phyloP scores from a whole-genome alignment of 2,113 vertebrate species.

The Pipra filicauda region DNA sequence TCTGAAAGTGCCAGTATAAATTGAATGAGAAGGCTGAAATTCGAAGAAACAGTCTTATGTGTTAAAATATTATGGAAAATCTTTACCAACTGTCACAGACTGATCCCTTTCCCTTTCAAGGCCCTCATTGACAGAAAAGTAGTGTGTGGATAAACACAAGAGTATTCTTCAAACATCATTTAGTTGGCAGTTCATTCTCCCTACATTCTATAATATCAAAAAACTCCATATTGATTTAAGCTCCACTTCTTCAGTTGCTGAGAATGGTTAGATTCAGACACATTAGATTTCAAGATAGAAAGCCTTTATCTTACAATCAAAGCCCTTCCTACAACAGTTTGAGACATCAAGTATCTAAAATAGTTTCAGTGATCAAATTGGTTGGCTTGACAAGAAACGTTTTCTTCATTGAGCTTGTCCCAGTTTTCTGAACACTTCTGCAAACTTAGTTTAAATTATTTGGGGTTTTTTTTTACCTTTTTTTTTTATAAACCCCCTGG shows the following conservation, averaged over 20 bases:
- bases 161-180: constrained; percentile 30
- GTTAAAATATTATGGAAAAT: constrained; percentile 31
- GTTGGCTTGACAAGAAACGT: neutral
- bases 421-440: neutral
- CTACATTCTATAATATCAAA: neutral
- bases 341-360: neutral
- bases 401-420: neutral
- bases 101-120: neutral
- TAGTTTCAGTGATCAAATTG: neutral
- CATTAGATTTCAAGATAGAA: neutral
- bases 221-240: constrained; percentile 2
- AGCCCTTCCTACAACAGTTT: neutral
- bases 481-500: neutral
- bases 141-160: neutral
- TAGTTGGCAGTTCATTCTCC: neutral
- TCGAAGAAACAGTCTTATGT: neutral
- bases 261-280: neutral
- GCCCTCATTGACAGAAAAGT: neutral
- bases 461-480: accelerated
- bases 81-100: constrained; percentile 5
- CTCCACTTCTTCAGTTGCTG: neutral
- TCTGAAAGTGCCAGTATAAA: neutral
- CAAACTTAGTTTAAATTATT: neutral
- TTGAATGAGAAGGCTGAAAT: constrained; percentile 2
- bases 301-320: neutral